Base-by-base conservation (phyloP, 2,888 invertebrate species). In the Plemyria rubiginata region DNA sequence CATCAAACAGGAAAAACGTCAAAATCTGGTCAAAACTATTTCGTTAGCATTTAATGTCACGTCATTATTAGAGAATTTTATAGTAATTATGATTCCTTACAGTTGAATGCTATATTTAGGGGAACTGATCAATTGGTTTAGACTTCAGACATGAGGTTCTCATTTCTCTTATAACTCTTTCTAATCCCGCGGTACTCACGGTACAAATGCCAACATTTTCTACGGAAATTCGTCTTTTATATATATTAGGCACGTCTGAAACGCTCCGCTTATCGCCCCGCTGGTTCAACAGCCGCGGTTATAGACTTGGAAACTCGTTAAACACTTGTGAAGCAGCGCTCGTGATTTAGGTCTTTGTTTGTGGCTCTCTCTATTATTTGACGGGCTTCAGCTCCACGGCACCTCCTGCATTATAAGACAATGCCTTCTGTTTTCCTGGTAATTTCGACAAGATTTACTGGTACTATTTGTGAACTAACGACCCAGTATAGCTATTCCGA, bases 321-420 rank as follows among this genome's bases (percentile, higher is more conserved):
- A 67, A 64, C 64, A 66, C 66, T 66, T 60, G 54, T 56, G 60
- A 61, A 57, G 64, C 67, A 38, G 55, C 59, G 59, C 36, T 68
- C 60, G 63, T 65, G 60, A 68, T 70, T 65, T 65, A 70, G 66
- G 66, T 68, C 70, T 70, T 66, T 68, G 70, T 70, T 60, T 65
- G 60, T 65, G 62, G 60, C 63, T 64, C 65, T 66, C 65, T 61
- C 55, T 32, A 66, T 70, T 66, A 70, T 63, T 57, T 62, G 60
- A 65, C 54, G 61, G 56, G 54, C 50, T 50, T 49, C 43, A 50
- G 54, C 54, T 45, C 54, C 45, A 63, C 48, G 40, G 36, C 48
- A 50, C 45, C 54, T 45, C 45, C 51, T 46, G 45, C 49, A 49
- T 58, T 58, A 50, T 57, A 32, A n/a, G 28, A 28, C 8, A 40